phyloP scores from a whole-genome alignment of 2,888 invertebrate species.

The Eristalis tenax region DNA sequence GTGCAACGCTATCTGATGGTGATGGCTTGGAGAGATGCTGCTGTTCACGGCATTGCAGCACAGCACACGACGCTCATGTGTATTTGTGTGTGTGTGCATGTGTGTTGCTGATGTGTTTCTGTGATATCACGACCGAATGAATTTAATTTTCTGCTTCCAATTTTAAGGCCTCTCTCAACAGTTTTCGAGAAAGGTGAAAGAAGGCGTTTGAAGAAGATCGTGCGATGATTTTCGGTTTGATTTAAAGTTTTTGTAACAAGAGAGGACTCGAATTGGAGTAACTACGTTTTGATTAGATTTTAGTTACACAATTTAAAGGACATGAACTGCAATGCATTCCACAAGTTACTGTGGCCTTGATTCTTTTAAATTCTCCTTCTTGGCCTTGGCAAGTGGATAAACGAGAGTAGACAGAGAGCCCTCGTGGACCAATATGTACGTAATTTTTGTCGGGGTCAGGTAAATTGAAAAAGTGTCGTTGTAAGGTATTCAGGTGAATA shows the following conservation, averaged over 20 bases:
- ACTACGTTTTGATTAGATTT: too few relatives aligned
- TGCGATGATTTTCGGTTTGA: neutral
- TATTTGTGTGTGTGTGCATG: conserved; percentile 63
- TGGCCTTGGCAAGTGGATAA: too few relatives aligned
- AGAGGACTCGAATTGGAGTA: neutral
- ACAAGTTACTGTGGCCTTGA: too few relatives aligned
- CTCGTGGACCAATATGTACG: too few relatives aligned
- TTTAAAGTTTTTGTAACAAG: neutral
- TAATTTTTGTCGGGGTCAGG: too few relatives aligned
- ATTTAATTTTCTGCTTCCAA: conserved; percentile 4
- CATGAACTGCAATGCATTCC: too few relatives aligned
- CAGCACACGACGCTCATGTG: conserved; percentile 43
- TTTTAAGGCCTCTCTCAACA: neutral
- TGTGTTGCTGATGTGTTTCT: conserved; percentile 35
- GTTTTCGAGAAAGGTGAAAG: neutral
- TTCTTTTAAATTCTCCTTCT: too few relatives aligned
- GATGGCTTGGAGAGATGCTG: conserved; percentile 28
- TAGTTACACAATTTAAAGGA: too few relatives aligned
- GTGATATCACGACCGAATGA: neutral
- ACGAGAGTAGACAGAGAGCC: too few relatives aligned
- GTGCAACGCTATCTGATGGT: conserved; percentile 45
- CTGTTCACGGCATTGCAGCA: neutral
- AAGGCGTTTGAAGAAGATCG: neutral
- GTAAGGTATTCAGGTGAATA: too few relatives aligned
- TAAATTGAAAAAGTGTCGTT: too few relatives aligned